Conservation (phyloP, 2,888 invertebrate genomes). For the Crepidodera aurea region DNA sequence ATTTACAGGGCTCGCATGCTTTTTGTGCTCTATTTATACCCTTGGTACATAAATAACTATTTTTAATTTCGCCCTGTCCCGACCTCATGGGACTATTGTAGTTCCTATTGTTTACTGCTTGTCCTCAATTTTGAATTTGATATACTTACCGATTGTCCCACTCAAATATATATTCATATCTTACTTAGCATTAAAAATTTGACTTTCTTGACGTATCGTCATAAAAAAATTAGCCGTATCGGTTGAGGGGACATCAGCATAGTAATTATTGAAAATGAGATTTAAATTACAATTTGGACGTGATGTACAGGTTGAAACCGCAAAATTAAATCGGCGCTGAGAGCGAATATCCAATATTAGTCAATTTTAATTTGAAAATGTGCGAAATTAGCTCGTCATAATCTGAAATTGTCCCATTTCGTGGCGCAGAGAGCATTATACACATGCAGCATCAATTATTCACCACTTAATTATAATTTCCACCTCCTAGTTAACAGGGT, state of each 20-base stretch:
- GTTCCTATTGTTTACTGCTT: too few species aligned
- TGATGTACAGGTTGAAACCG: neutral
- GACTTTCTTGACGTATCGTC: too few species aligned
- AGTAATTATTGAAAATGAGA: neutral
- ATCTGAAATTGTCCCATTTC: slow-evolving; percentile 31
- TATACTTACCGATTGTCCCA: too few species aligned
- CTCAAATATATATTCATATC: too few species aligned
- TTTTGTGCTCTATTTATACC: too few species aligned
- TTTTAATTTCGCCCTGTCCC: too few species aligned
- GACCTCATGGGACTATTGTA: too few species aligned
- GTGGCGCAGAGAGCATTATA: slow-evolving; percentile 28
- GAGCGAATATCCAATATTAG: slow-evolving; percentile 28
- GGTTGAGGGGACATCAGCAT: neutral
- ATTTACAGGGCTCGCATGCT: too few species aligned
- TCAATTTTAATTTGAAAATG: slow-evolving; percentile 28
- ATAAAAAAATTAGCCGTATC: too few species aligned
- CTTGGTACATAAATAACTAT: too few species aligned
- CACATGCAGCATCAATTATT: slow-evolving; percentile 55
- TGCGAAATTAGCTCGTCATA: slow-evolving; percentile 30
- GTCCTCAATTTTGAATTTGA: too few species aligned
- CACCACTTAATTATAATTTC: slow-evolving; percentile 61
- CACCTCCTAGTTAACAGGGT: slow-evolving; percentile 59
- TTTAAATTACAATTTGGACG: neutral
- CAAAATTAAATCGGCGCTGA: slow-evolving; percentile 19
- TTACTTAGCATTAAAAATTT: too few species aligned